A percentile compares a stretch with the other conserved stretches of the same genome.
Conservation (phyloP, 2,113 vertebrate species). For the Cranoglanis bouderius region DNA sequence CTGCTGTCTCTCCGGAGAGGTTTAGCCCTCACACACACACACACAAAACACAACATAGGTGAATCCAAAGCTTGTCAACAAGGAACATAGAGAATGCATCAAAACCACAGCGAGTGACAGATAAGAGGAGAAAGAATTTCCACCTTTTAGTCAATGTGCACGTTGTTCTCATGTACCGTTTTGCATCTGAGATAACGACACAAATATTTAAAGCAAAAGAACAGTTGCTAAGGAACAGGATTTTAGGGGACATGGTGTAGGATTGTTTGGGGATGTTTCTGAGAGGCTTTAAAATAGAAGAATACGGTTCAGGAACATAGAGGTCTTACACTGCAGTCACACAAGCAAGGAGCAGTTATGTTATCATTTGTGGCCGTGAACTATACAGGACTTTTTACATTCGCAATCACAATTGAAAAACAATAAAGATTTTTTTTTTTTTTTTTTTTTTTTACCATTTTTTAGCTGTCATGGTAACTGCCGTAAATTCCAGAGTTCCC, state of each 20-base stretch:
- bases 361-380: background rate
- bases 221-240: conserved; percentile 45
- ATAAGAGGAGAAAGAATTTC: background rate
- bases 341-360: background rate
- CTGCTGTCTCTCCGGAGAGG: conserved; percentile 59
- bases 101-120: conserved; percentile 30
- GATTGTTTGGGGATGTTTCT: background rate
- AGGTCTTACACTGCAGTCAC: background rate
- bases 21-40: conserved; percentile 28
- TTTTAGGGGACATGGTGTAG: background rate
- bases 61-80: conserved; percentile 41
- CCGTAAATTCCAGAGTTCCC: too few relatives aligned
- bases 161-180: conserved; percentile 6
- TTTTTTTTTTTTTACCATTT: background rate
- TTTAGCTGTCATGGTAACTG: too few relatives aligned
- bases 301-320: background rate
- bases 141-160: conserved; percentile 7
- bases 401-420: background rate
- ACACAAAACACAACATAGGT: conserved; percentile 15
- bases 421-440: background rate
- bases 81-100: background rate
- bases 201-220: conserved; percentile 27
- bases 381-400: background rate
- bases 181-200: conserved; percentile 11
- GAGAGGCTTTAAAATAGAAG: background rate